These are phyloP conservation scores for Eumerus sabulonum DNA, from an alignment of 2,888 invertebrate genomes.

Conservation along the genomic window DNA sequence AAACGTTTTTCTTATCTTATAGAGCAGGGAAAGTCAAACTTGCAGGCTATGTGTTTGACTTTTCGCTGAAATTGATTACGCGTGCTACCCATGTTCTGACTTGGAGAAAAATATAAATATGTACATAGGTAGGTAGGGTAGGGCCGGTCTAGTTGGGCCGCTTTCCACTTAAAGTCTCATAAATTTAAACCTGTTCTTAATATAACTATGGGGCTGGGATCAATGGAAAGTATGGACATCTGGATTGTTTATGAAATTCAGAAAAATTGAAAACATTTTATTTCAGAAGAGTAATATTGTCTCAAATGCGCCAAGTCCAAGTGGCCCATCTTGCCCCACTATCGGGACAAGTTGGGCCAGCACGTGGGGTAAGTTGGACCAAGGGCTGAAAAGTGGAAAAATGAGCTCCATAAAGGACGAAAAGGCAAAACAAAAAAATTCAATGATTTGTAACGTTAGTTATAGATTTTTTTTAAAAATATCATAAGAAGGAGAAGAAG, in stretches of 20 bases:
- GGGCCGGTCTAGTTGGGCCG: neutral
- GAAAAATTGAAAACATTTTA: slow-evolving; percentile 15
- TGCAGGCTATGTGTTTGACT: too few species aligned
- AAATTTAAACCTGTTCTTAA: slow-evolving; percentile 22
- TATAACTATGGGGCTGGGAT: neutral
- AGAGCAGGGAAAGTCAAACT: too few species aligned
- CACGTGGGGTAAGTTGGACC: neutral
- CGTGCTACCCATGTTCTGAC: neutral
- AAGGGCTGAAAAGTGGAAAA: neutral
- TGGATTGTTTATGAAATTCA: slow-evolving; percentile 15
- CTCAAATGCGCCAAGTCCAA: slow-evolving; percentile 22
- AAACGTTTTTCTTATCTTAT: too few species aligned
- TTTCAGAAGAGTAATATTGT: slow-evolving; percentile 3
- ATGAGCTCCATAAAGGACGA: neutral
- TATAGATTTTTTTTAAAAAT: neutral
- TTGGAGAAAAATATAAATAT: too few species aligned
- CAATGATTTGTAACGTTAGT: too few species aligned
- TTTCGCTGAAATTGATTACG: neutral
- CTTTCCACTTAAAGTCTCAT: slow-evolving; percentile 23
- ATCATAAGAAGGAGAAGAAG: neutral
- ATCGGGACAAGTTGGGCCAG: slow-evolving; percentile 1
- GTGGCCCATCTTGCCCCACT: slow-evolving; percentile 10
- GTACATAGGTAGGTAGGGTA: neutral
- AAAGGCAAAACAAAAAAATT: neutral
- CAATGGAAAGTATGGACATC: slow-evolving; percentile 16